Evolutionary conservation across 2,113 vertebrate species (phyloP).

Genomic region (Hippocampus mohnikei): DNA sequence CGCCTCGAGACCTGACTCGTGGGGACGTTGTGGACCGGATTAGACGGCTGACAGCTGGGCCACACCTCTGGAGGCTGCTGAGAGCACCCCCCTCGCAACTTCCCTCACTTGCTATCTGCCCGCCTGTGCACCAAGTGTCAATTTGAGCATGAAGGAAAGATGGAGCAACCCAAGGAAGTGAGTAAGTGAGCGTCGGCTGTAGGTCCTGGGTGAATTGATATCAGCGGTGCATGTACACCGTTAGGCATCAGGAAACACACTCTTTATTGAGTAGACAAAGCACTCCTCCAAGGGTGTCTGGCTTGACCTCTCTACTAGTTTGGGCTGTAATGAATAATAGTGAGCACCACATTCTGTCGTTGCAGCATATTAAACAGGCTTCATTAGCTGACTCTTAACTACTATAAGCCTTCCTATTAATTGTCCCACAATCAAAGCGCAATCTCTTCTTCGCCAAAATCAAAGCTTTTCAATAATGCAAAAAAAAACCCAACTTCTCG

Average conservation of each 20-base stretch:
- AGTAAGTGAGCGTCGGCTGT: constrained; percentile 63
- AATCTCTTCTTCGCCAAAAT: constrained; percentile 49
- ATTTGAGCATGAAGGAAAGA: constrained; percentile 74
- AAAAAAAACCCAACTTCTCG: constrained; percentile 7
- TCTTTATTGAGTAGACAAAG: constrained; percentile 66
- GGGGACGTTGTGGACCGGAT: constrained; percentile 72
- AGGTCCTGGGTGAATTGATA: constrained; percentile 66
- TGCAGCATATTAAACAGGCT: constrained; percentile 23
- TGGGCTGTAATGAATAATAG: constrained; percentile 18
- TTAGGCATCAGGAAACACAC: constrained; percentile 71
- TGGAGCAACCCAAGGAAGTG: constrained; percentile 66
- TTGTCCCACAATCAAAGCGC: constrained; percentile 55
- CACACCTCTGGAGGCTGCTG: constrained; percentile 68
- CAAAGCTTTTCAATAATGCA: constrained; percentile 59
- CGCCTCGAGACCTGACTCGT: constrained; percentile 65
- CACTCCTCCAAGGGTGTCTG: constrained; percentile 34
- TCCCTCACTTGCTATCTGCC: constrained; percentile 63
- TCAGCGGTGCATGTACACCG: constrained; percentile 68
- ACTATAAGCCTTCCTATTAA: constrained; percentile 36
- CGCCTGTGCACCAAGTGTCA: constrained; percentile 68
- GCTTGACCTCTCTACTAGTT: constrained; percentile 35
- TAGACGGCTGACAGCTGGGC: constrained; percentile 76
- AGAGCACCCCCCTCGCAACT: constrained; percentile 18
- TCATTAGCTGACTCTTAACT: constrained; percentile 30
- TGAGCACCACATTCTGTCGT: constrained; percentile 1